These are phyloP conservation scores for Centropristis striata DNA, from an alignment of 2,113 vertebrate species.

Conservation along the genomic window DNA sequence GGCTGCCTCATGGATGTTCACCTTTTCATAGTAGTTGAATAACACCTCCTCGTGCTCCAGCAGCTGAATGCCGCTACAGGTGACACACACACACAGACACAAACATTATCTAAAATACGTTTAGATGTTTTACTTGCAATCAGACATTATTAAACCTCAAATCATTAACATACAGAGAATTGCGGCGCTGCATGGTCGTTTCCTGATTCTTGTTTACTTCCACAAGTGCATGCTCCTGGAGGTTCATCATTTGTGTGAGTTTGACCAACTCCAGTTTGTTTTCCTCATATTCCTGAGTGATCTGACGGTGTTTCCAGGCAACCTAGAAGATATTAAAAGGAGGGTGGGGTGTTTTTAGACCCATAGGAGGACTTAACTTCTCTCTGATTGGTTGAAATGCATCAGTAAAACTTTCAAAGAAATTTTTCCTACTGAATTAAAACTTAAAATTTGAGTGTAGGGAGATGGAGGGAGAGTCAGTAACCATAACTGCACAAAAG, in stretches of 20 bases:
- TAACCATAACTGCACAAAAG: too few relatives aligned
- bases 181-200: conserved; percentile 83
- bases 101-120: not conserved
- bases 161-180: conserved; percentile 82
- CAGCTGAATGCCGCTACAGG: conserved; percentile 88
- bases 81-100: not conserved
- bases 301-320: conserved; percentile 73
- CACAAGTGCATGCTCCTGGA: conserved; percentile 84
- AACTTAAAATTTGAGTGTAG: too few relatives aligned
- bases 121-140: not conserved
- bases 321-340: conserved; percentile 56
- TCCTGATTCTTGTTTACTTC: conserved; percentile 84
- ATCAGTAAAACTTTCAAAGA: too few relatives aligned
- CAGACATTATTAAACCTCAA: not conserved
- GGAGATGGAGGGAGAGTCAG: too few relatives aligned
- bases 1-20: conserved; percentile 87
- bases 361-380: not conserved
- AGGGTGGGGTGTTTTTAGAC: not conserved
- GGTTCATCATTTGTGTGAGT: conserved; percentile 82
- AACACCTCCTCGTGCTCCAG: conserved; percentile 92
- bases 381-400: too few relatives aligned
- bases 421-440: too few relatives aligned
- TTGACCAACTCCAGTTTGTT: conserved; percentile 81
- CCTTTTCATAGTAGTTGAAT: conserved; percentile 88
- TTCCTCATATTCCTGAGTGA: conserved; percentile 86